Evolutionary conservation across 2,797 vertebrate species (phyloP).

Genomic region (Vultur gryphus): DNA sequence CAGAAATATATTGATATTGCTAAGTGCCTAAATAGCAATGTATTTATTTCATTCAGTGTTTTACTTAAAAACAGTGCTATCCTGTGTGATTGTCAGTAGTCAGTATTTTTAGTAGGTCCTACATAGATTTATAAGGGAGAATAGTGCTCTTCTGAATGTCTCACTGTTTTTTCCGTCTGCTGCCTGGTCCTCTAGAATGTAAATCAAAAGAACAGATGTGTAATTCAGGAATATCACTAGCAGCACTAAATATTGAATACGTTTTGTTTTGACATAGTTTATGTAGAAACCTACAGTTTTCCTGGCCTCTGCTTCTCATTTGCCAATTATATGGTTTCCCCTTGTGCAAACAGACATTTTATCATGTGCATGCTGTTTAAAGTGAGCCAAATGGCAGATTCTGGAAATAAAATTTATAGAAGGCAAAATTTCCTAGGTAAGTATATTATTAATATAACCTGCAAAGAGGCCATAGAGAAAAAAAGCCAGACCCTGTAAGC

Average conservation of each 20-base stretch:
- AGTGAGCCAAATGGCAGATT: neutral
- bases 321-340: neutral
- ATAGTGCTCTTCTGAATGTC: conserved; percentile 22
- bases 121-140: neutral
- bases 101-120: neutral
- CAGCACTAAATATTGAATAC: conserved; percentile 42
- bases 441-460: neutral
- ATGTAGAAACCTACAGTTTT: conserved; percentile 1
- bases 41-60: neutral
- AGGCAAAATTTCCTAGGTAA: neutral
- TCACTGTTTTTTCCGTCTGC: conserved; percentile 11
- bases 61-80: neutral
- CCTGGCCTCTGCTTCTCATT: neutral
- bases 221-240: neutral
- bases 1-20: neutral
- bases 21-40: neutral
- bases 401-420: neutral
- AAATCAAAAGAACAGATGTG: conserved; percentile 35
- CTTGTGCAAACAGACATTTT: neutral
- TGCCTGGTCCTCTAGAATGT: neutral
- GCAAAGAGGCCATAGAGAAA: neutral
- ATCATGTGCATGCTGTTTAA: neutral
- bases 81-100: neutral
- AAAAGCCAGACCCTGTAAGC: neutral
- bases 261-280: neutral